Evolutionary conservation across 53 echinoderm and acorn worm genomes (phyloP), one percentile per base, ranked within the genome.

Genomic region (Holothuria scabra): DNA sequence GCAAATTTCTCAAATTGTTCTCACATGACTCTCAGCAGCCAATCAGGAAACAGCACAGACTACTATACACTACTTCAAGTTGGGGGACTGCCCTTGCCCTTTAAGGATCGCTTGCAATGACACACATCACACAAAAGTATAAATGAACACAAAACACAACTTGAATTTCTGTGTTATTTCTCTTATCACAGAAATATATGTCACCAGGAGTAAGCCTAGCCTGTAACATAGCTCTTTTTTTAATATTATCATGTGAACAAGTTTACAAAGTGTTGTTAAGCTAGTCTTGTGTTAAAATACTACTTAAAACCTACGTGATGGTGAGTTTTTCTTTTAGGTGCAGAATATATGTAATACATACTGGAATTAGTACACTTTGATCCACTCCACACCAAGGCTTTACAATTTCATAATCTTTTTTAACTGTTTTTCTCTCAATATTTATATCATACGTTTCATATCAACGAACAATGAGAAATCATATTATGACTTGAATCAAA

Each of bases 231-330:
- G 71, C 71, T 48, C 71, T 22, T 24, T 22, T n/a, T 71, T 71
- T 48, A n/a, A 18, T 23, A 71, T 71, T 46, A 22, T 71, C 11
- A 71, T 71, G 44, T 71, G 44, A 71, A 71, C 71, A 71, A 71
- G 44, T 71, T 71, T 71, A 71, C 71, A 71, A 71, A 71, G 71
- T 71, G 71, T 71, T 48, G 48, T 71, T 44, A 71, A 41, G 71
- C 71, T 71, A 71, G 44, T 71, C 49, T 46, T 44, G 71, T 71
- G 71, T 71, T 71, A 71, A 71, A 71, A 71, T 71, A 71, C 71
- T 44, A 71, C 23, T 71, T 20, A 71, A 71, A 71, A 44, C 71
- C 71, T 34, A 52, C 52, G 18, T 52, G 52, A 52, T 52, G 52
- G 52, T 52, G 52, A 52, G 41, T 18, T 52, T 18, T 52, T 16